Evolutionary conservation across 2,113 vertebrate species (phyloP).

Genomic region (Sorex fumeus): DNA sequence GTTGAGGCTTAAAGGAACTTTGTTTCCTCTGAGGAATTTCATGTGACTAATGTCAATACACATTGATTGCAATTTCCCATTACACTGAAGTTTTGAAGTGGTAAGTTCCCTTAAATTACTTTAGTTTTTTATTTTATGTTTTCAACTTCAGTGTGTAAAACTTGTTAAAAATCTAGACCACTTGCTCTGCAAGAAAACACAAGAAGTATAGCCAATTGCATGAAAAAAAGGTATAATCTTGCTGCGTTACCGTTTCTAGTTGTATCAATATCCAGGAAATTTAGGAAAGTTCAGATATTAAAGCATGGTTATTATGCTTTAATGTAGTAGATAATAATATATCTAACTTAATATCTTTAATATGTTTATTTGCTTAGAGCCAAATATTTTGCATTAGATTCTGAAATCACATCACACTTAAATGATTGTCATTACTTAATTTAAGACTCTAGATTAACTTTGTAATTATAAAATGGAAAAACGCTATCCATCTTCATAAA

Average conservation of each 20-base stretch:
- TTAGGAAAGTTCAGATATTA: not conserved
- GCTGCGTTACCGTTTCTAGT: not conserved
- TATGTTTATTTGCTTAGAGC: not conserved
- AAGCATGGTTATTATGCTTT: not conserved
- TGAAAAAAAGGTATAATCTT: not conserved
- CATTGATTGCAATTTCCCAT: not conserved
- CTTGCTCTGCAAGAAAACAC: not conserved
- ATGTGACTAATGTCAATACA: not conserved
- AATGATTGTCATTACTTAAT: not conserved
- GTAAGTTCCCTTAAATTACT: not conserved
- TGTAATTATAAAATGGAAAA: not conserved
- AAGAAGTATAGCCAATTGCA: not conserved
- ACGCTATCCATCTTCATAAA: not conserved
- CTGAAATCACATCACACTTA: not conserved
- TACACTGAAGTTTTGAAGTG: conserved; percentile 26
- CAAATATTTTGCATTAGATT: conserved; percentile 8
- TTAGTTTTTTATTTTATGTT: not conserved
- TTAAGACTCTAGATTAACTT: not conserved
- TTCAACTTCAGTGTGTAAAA: not conserved
- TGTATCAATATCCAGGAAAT: not conserved
- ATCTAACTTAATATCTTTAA: too few relatives aligned
- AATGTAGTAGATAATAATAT: too few relatives aligned
- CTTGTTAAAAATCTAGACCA: not conserved
- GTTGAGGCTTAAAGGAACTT: not conserved
- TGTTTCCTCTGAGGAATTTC: conserved; percentile 8